phyloP scores from a whole-genome alignment of 2,113 vertebrate species.

The Engraulis encrasicolus region DNA sequence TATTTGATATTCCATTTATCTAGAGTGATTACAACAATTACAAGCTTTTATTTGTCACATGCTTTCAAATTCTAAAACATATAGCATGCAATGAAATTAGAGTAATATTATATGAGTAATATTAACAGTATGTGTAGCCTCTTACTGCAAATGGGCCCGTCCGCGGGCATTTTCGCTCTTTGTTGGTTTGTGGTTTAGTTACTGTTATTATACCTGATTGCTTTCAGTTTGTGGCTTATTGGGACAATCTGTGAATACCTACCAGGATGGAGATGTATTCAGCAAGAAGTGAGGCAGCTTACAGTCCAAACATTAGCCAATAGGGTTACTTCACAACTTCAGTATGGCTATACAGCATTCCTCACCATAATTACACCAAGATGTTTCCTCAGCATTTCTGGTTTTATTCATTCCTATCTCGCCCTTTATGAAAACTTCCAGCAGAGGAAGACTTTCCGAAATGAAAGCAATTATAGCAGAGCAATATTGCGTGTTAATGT shows the following conservation, averaged over 20 bases:
- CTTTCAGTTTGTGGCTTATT: background rate
- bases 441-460: background rate
- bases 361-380: background rate
- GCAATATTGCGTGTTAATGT: background rate
- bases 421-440: background rate
- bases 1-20: too few species aligned
- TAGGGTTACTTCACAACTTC: constrained; percentile 7
- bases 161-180: too few species aligned
- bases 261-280: background rate
- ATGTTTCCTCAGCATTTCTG: background rate
- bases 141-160: too few species aligned
- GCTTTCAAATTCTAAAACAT: too few species aligned
- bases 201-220: background rate
- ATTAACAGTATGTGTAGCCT: background rate
- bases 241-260: background rate
- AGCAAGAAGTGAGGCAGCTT: background rate
- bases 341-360: background rate
- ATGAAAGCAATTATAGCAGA: background rate
- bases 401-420: background rate
- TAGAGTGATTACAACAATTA: too few species aligned
- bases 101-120: too few species aligned
- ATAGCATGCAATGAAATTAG: too few species aligned
- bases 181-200: too few species aligned
- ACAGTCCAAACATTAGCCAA: constrained; percentile 7
- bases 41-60: too few species aligned